Evolutionary conservation across 1,140 invertebrate species (phyloP), one percentile per base, ranked within the genome.

Genomic region (Brachionus asplanchnoidis): DNA sequence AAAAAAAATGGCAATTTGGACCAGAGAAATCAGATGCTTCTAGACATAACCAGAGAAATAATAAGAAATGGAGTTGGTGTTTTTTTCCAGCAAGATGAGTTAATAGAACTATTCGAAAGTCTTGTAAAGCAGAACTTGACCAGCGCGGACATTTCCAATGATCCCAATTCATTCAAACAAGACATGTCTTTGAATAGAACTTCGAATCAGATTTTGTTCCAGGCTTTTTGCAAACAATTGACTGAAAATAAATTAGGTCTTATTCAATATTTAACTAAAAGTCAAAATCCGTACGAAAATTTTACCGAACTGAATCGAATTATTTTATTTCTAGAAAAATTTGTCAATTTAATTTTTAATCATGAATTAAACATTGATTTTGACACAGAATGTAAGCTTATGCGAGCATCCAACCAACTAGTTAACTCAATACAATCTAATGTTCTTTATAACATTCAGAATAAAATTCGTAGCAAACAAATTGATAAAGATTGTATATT

Each of bases 181-280:
- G 42, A 77, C 73, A 77, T 77, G 44, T 77, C 42, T 9, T 23
- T 77, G 9, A 77, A 50, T n/a, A 32, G 17, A 77, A 36, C 7
- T 12, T 77, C 73, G 12, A 77, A 46, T 28, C 17, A 50, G 28
- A 46, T 77, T 50, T 46, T 77, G 50, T 77, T 77, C 20, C 42
- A 77, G 32, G 73, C 73, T 77, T 77, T 77, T 77, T 77, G 73
- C 26, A 77, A 77, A 28, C 20, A 50, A 77, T 77, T 77, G 42
- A 50, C 42, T 28, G 23, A 46, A 26, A 77, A 77, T 53, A 77
- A 77, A 50, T 11, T 77, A 50, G 42, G 26, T 20, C 23, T 77
- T 23, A 23, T 77, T 12, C 73, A 77, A 50, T 28, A 77, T n/a
- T 26, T 77, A 9, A 77, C 73, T 14, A 77, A 77, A 46, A 50